Percentiles rank a stretch among this genome's conserved stretches.
Evolutionary conservation across 2,888 invertebrate species (phyloP).

Genomic region (Camptogramma bilineatum): DNA sequence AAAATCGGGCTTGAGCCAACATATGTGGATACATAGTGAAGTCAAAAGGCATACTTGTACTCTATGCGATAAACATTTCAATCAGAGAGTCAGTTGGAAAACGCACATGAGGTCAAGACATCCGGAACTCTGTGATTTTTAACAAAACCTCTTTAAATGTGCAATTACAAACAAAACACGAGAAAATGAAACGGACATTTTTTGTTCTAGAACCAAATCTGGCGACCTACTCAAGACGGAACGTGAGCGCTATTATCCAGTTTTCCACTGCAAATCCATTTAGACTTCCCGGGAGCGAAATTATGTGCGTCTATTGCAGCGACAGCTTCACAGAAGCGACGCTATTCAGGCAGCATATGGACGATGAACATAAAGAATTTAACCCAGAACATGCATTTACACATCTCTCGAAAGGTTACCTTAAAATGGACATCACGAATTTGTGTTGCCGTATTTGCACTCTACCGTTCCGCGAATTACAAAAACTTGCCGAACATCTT

Average conservation of each 20-base stretch:
- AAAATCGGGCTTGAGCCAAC: slow-evolving; percentile 53
- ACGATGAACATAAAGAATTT: slow-evolving; percentile 45
- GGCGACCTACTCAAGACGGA: slow-evolving; percentile 65
- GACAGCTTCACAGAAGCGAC: slow-evolving; percentile 56
- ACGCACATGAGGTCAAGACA: slow-evolving; percentile 67
- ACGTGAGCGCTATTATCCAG: slow-evolving; percentile 67
- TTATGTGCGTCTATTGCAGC: slow-evolving; percentile 70
- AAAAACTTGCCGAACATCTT: no score
- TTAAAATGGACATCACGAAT: slow-evolving; percentile 53
- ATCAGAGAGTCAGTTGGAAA: slow-evolving; percentile 60
- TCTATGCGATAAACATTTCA: slow-evolving; percentile 57
- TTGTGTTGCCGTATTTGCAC: no score
- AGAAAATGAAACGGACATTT: slow-evolving; percentile 4
- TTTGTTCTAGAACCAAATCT: slow-evolving; percentile 73
- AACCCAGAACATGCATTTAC: slow-evolving; percentile 44
- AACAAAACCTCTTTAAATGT: slow-evolving; percentile 2
- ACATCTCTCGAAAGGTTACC: slow-evolving; percentile 48
- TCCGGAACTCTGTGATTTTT: slow-evolving; percentile 56
- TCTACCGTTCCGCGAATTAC: no score
- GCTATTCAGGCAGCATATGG: slow-evolving; percentile 54
- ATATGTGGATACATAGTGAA: slow-evolving; percentile 62
- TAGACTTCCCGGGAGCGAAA: slow-evolving; percentile 62
- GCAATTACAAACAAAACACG: no score
- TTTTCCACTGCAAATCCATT: slow-evolving; percentile 70
- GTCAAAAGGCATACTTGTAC: slow-evolving; percentile 56